Evolutionary conservation across 2,888 invertebrate genomes (phyloP).

Genomic region (Drosophila melanosoma): DNA sequence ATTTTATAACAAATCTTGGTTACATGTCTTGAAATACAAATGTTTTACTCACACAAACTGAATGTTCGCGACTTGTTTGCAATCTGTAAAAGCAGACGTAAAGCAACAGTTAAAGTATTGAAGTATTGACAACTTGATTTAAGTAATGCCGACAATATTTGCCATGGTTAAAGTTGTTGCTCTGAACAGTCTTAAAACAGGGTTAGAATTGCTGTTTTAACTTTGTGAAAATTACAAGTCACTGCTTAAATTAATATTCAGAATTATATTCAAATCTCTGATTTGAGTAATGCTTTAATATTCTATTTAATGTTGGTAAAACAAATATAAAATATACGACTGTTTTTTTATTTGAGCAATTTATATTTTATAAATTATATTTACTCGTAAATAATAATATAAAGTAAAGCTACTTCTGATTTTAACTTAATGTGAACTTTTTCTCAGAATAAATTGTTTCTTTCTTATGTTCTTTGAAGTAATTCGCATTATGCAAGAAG

Average conservation of each 20-base stretch:
- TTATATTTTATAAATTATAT: not conserved
- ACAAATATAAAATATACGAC: not conserved
- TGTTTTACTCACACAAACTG: not conserved
- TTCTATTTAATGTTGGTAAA: too few species aligned
- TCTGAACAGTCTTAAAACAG: not conserved
- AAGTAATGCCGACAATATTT: not conserved
- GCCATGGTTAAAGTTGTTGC: not conserved
- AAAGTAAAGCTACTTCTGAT: not conserved
- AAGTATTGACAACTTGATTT: not conserved
- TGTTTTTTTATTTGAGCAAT: not conserved
- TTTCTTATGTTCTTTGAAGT: not conserved
- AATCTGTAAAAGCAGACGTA: not conserved
- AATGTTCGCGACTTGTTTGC: not conserved
- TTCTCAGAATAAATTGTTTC: not conserved
- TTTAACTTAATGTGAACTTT: not conserved
- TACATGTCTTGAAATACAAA: conserved; percentile 7
- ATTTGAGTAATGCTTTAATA: not conserved
- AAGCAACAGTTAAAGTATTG: not conserved
- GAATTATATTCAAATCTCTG: not conserved
- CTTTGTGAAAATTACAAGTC: not conserved
- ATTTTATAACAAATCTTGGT: conserved; percentile 4
- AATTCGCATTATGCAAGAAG: not conserved
- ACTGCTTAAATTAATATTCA: not conserved
- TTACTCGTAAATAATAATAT: not conserved
- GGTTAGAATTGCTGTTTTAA: not conserved